Evolutionary conservation across 2,888 invertebrate species (phyloP), one percentile per base, ranked within the genome.

Genomic region (Caenorhabditis becei): DNA sequence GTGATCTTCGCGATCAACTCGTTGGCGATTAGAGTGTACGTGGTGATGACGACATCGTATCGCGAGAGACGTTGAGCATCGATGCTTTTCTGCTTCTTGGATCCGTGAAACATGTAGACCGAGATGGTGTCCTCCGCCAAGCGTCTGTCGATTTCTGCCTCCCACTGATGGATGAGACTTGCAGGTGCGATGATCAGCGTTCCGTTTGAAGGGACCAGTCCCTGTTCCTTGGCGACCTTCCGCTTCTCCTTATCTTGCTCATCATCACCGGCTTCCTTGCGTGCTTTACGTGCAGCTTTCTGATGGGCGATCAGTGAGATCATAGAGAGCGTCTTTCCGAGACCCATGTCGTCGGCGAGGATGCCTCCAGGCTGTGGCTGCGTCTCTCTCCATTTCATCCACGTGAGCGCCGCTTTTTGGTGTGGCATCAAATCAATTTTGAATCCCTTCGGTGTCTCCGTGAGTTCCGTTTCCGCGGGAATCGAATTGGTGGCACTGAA

Each of bases 91-190:
- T 88, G 87, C 24, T 83, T 93, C 86, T 94, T 94, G 0, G 94
- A 92, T 0, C 97, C 97, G 92, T 98, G 97, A 92, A 95, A 95
- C 41, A 95, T 91, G 66, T 93, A 92, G 3, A 95, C 94, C 1
- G 93, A 92, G 0, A 96, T 92, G 0, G 93, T 89, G 80, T 94
- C 94, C 8, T 94, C 56, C 35, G 88, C 83, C 65, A 91, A 80
- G 35, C 95, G 94, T 35, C 93, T 93, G 11, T 92, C 91, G 10
- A 96, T 94, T 74, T 89, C 89, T n/a, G 85, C 72, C 77, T 95
- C 94, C 97, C 97, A 98, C 91, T 98, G 97, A 86, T 94, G 94
- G 71, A 97, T 92, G 58, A 98, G 93, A 53, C 96, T 96, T 2
- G 97, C 96, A 0, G 97, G 97, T 89, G 96, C 96, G 1, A 98